Evolutionary conservation across 2,888 invertebrate genomes (phyloP), one percentile per base, ranked within the genome.

Genomic region (Eueremaeus valkanovi): DNA sequence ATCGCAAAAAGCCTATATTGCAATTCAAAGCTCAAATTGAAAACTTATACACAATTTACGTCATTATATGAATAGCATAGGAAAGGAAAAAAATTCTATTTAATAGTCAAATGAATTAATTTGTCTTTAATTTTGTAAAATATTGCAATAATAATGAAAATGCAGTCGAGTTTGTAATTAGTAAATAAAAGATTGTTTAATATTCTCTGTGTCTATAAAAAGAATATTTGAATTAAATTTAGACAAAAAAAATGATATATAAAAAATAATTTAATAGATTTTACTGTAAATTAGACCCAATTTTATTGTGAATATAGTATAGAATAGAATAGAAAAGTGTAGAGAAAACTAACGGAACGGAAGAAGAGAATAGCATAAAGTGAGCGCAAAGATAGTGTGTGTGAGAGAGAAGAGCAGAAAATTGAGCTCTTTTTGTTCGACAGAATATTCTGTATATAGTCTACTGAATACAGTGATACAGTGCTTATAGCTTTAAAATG

Each of bases 381-480:
- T 49, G 49, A 49, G n/a, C 49, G 49, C n/a, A 49, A 11, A 49
- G n/a, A n/a, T n/a, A n/a, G 49, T 49, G n/a, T n/a, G n/a, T n/a
- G n/a, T n/a, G n/a, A n/a, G n/a, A 49, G 49, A 49, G 49, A 49
- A n/a, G 49, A 49, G 49, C 49, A 49, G 9, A n/a, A 49, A 49
- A 49, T 49, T 49, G 49, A n/a, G 49, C 49, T 49, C 49, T 49
- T 49, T 49, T 49, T 49, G n/a, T 49, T 6, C 6, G 2, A 40
- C 40, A 49, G 49, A 49, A 49, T 49, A 49, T 49, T 49, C 49
- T 49, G 49, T 49, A 21, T 49, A n/a, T 49, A n/a, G n/a, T 49
- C n/a, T 49, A 13, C 42, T 16, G 13, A 40, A 40, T 40, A 40
- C 11, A n/a, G n/a, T n/a, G n/a, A n/a, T n/a, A n/a, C n/a, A n/a